These are phyloP conservation scores for Saguinus imperator DNA, from an alignment of 2,113 vertebrate genomes.

Conservation along the genomic window DNA sequence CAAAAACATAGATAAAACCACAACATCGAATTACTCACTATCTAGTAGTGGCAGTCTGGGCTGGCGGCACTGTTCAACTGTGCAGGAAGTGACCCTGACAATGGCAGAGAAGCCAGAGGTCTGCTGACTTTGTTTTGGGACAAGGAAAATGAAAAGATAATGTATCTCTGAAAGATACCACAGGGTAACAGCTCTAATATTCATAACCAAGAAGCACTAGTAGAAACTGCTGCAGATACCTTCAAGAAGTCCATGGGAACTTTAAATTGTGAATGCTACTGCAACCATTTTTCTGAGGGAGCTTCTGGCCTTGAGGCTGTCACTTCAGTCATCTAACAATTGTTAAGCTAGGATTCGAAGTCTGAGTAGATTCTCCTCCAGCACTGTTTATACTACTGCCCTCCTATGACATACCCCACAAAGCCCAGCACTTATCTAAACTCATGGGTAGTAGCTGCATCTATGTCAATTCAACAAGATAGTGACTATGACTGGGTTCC, in stretches of 20 bases:
- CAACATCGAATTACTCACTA: not conserved
- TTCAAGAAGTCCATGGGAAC: not conserved
- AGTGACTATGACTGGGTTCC: not conserved
- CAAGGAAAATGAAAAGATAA: not conserved
- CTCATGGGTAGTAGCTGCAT: not conserved
- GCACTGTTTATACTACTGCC: not conserved
- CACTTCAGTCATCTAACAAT: not conserved
- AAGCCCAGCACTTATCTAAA: not conserved
- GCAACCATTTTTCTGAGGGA: not conserved
- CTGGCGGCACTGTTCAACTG: not conserved
- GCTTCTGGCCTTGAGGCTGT: not conserved
- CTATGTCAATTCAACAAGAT: not conserved
- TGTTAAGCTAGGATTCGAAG: not conserved
- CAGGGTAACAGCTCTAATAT: not conserved
- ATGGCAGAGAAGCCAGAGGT: not conserved
- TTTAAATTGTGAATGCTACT: conserved; percentile 1
- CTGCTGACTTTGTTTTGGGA: conserved; percentile 7
- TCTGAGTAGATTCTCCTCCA: not conserved
- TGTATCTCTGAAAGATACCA: not conserved
- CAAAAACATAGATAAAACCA: conserved; percentile 9
- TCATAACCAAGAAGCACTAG: not conserved
- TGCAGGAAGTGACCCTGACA: not conserved
- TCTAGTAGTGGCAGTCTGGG: not conserved
- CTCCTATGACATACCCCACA: not conserved
- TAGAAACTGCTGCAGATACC: not conserved